Percentiles rank a stretch among this genome's conserved stretches.
Evolutionary conservation across 2,797 vertebrate genomes (phyloP).

Genomic region (Aulostomus chinensis): DNA sequence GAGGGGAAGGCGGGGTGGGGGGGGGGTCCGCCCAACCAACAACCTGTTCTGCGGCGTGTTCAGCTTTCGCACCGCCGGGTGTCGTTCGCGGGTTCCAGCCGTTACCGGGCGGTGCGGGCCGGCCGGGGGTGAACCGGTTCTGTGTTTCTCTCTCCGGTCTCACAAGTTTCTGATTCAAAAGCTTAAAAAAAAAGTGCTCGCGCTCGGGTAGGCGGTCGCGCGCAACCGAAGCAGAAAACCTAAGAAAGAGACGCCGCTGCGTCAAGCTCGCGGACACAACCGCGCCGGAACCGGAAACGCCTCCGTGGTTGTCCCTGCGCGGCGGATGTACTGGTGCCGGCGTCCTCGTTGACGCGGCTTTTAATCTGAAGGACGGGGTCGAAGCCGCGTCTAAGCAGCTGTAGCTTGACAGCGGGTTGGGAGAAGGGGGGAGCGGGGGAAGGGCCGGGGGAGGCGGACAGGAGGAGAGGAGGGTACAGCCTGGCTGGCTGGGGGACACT

Average conservation of each 20-base stretch:
- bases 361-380: slow-evolving; percentile 29
- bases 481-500: slow-evolving; percentile 28
- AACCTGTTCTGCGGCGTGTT: too few species aligned
- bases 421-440: neutral
- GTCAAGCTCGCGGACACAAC: slow-evolving; percentile 25
- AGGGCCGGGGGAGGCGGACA: neutral
- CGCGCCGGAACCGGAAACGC: too few species aligned
- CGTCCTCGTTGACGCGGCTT: slow-evolving; percentile 4
- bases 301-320: too few species aligned
- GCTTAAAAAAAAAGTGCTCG: slow-evolving; percentile 35
- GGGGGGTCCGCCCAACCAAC: too few species aligned
- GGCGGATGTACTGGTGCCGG: too few species aligned
- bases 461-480: slow-evolving; percentile 9
- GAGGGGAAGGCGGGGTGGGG: too few species aligned
- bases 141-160: too few species aligned
- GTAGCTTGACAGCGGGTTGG: slow-evolving; percentile 1
- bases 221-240: slow-evolving; percentile 52
- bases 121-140: too few species aligned
- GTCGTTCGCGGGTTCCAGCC: too few species aligned
- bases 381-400: slow-evolving; percentile 20
- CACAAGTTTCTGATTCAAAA: too few species aligned
- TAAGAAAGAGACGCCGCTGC: slow-evolving; percentile 24
- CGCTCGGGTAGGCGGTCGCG: slow-evolving; percentile 44
- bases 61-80: too few species aligned
- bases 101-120: too few species aligned